Conservation (phyloP, 2,797 vertebrate genomes). For the Melanitta fusca region DNA sequence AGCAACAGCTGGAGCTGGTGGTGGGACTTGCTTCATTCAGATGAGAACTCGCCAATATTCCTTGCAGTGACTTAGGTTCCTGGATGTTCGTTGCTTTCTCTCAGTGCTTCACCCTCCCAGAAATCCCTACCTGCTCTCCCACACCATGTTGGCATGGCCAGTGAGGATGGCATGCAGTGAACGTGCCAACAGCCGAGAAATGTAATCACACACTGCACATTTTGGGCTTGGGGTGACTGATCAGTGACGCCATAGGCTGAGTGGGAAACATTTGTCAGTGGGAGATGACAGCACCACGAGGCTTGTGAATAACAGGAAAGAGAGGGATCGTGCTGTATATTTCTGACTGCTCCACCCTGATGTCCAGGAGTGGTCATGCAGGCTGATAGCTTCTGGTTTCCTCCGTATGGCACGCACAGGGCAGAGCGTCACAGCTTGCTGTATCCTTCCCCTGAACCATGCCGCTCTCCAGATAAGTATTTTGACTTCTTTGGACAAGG, state of each 20-base stretch:
- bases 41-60: background rate
- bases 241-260: background rate
- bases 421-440: background rate
- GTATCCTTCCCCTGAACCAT: background rate
- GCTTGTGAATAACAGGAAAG: slow-evolving; percentile 72
- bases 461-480: background rate
- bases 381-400: slow-evolving; percentile 44
- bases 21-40: background rate
- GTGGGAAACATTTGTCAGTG: slow-evolving; percentile 55
- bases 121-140: background rate
- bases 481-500: background rate
- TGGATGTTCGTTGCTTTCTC: background rate
- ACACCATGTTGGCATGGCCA: fast-evolving
- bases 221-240: background rate
- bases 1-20: background rate
- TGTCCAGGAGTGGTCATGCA: slow-evolving; percentile 25
- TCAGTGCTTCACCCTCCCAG: background rate
- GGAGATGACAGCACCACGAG: slow-evolving; percentile 16
- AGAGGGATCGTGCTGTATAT: slow-evolving; percentile 8
- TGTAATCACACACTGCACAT: background rate
- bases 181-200: fast-evolving
- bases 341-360: slow-evolving; percentile 29
- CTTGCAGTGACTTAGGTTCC: background rate
- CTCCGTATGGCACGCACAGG: background rate
- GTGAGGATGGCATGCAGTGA: fast-evolving